These are phyloP conservation scores for Ctenoplectra terminalis DNA, from an alignment of 1,140 invertebrate genomes.

Conservation along the genomic window DNA sequence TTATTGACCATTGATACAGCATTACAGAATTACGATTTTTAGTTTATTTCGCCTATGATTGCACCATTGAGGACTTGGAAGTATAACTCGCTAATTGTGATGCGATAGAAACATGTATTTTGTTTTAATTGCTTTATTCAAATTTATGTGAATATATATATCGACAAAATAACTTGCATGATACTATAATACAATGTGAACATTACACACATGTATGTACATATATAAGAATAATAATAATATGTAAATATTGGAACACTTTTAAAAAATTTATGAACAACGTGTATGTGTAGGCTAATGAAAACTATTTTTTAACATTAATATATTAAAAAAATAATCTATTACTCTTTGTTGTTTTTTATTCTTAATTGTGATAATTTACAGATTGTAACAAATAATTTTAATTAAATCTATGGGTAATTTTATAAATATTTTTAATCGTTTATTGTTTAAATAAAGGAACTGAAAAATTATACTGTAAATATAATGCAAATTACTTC, in stretches of 20 bases:
- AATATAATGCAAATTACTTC: too few relatives aligned
- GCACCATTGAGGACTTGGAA: slow-evolving; percentile 23
- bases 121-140: neutral
- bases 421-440: slow-evolving; percentile 11
- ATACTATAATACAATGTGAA: slow-evolving; percentile 10
- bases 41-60: neutral
- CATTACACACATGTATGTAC: slow-evolving; percentile 7
- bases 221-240: too few relatives aligned
- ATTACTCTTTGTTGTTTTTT: neutral
- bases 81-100: slow-evolving; percentile 15
- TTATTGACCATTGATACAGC: slow-evolving; percentile 85
- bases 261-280: slow-evolving; percentile 10
- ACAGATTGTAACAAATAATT: neutral
- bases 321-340: neutral
- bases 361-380: neutral
- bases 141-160: slow-evolving; percentile 37
- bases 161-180: slow-evolving; percentile 29
- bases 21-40: neutral
- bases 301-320: slow-evolving; percentile 12
- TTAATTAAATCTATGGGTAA: neutral
- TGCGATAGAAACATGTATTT: slow-evolving; percentile 14
- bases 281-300: neutral
- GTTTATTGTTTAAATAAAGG: slow-evolving; percentile 27
- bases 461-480: neutral
- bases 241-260: slow-evolving; percentile 21